These are phyloP conservation scores for Drosophila nr. perissopoda DNA, from an alignment of 2,888 invertebrate genomes.

Conservation along the genomic window DNA sequence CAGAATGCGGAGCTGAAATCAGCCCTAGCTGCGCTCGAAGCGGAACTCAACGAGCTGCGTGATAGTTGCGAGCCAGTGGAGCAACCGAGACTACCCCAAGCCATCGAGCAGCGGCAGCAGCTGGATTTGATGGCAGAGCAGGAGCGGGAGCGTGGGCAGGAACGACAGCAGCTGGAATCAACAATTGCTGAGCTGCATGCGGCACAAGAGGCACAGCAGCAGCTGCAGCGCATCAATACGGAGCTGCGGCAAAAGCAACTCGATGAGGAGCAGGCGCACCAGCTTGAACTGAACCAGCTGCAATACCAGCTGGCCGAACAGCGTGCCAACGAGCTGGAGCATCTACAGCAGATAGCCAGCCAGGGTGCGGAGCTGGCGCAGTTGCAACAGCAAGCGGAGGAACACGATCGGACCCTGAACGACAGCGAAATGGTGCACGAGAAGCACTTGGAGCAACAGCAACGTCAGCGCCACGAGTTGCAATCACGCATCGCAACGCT, in stretches of 20 bases:
- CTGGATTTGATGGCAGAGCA: background rate
- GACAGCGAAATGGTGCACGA: conserved; percentile 79
- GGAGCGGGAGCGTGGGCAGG: conserved; percentile 2
- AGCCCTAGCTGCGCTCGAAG: conserved; percentile 65
- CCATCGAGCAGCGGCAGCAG: conserved; percentile 30
- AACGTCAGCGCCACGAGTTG: conserved; percentile 74
- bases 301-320: conserved; percentile 32
- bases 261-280: conserved; percentile 16
- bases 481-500: conserved; percentile 71
- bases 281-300: conserved; percentile 30
- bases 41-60: conserved; percentile 65
- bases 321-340: conserved; percentile 82
- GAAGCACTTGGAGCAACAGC: conserved; percentile 78
- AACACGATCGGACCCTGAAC: conserved; percentile 73
- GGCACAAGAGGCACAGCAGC: conserved; percentile 11
- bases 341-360: conserved; percentile 85
- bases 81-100: conserved; percentile 27
- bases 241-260: conserved; percentile 12
- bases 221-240: background rate
- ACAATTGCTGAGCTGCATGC: conserved; percentile 1
- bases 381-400: conserved; percentile 69
- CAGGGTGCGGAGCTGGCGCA: conserved; percentile 83
- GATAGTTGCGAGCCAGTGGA: conserved; percentile 75
- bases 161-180: background rate
- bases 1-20: conserved; percentile 80